Percentiles rank a stretch among this genome's conserved stretches.
Conservation (phyloP, 2,888 invertebrate species). For the Molanna angustata region DNA sequence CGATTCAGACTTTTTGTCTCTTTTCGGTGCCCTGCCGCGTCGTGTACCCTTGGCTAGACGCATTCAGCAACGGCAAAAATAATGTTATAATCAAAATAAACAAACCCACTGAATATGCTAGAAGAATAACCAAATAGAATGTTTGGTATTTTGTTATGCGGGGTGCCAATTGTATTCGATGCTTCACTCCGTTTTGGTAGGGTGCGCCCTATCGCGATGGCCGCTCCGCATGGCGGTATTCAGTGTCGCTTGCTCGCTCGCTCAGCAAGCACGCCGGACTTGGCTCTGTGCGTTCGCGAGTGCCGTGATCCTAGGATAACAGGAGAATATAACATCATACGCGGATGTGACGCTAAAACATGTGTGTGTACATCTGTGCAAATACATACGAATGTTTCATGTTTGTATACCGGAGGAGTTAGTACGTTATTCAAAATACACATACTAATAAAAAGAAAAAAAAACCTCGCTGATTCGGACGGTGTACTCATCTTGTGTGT, state of each 20-base stretch:
- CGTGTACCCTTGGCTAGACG: background rate
- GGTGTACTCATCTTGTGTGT: constrained; percentile 15
- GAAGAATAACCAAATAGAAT: too few relatives aligned
- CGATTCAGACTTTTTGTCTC: background rate
- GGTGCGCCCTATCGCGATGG: constrained; percentile 11
- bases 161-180: too few relatives aligned
- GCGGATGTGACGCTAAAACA: constrained; percentile 16
- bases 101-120: too few relatives aligned
- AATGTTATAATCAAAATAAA: background rate
- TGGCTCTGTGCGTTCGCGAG: constrained; percentile 12
- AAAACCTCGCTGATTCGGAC: constrained; percentile 3
- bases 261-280: constrained; percentile 22
- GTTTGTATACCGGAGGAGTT: constrained; percentile 11
- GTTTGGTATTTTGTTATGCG: too few relatives aligned
- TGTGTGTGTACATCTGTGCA: constrained; percentile 13
- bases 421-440: constrained; percentile 12
- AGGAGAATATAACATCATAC: constrained; percentile 18
- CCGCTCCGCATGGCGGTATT: constrained; percentile 25
- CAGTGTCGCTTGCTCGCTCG: constrained; percentile 31
- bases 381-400: constrained; percentile 12
- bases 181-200: too few relatives aligned
- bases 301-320: constrained; percentile 13
- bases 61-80: background rate
- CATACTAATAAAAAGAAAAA: background rate
- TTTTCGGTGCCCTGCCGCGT: background rate